Conservation (phyloP, 2,797 vertebrate species). For the Telmatherina bonti region DNA sequence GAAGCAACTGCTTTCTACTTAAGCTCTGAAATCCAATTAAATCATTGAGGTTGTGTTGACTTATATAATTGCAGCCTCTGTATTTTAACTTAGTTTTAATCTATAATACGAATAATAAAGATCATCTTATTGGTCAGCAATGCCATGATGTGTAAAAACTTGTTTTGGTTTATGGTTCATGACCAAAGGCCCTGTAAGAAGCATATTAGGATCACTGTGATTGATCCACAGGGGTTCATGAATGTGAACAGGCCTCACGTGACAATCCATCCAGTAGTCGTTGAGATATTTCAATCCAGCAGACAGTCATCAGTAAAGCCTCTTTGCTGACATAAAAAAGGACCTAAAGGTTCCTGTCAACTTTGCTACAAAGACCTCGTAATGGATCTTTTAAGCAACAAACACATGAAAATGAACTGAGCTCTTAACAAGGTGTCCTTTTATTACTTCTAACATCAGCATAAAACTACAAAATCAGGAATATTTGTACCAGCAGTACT, state of each 20-base stretch:
- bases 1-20: no score
- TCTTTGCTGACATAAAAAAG: neutral
- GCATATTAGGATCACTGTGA: neutral
- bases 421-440: neutral
- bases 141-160: neutral
- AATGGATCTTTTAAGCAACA: neutral
- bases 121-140: no score
- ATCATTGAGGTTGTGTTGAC: neutral
- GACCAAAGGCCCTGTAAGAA: neutral
- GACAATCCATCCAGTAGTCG: neutral
- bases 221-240: neutral
- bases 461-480: neutral
- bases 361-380: neutral
- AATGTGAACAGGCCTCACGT: neutral
- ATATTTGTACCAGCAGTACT: neutral
- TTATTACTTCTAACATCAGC: neutral
- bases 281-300: conserved; percentile 5
- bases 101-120: no score
- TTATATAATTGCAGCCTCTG: neutral
- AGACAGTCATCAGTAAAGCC: neutral
- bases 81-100: no score
- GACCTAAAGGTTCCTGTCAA: neutral
- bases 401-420: neutral
- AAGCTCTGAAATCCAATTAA: no score
- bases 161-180: neutral